Evolutionary conservation across 2,888 invertebrate genomes (phyloP), one percentile per base, ranked within the genome.

Genomic region (Andrena chrysosceles): DNA sequence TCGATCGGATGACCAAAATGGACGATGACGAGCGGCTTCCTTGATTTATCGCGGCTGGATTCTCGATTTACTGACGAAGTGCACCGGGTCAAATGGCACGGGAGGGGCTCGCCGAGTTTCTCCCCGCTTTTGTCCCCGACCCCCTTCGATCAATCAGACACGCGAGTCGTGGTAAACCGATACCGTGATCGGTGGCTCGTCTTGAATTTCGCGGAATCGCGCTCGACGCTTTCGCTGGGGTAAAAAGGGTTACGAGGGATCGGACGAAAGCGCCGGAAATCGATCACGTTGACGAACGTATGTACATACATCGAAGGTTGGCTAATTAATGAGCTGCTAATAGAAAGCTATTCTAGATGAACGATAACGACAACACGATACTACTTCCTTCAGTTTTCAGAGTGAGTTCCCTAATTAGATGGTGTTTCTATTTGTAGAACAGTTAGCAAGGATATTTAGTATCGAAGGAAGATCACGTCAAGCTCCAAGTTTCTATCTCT

Each of bases 61-160:
- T 81, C 81, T 81, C 76, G 29, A 52, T 69, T 76, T 56, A 71
- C 75, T 10, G 60, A 2, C 59, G 29, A 60, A 62, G 23, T 48
- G 70, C 60, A 52, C 49, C 63, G 33, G 29, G 68, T 60, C 66
- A 73, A 80, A 80, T 81, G 74, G 80, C 69, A 48, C 23, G 66
- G 10, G 42, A 4, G 42, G 35, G 80, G 35, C 54, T 69, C 52
- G 35, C 64, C 69, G 35, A 10, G 68, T 69, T 73, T 64, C 42
- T n/a, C 42, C 26, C 62, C 60, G 60, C 66, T 62, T 78, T 80
- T 62, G 70, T 78, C 78, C 56, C 67, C 54, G 49, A 56, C 59
- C 20, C 23, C 56, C 56, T 6, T 8, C 66, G 79, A 81, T 81
- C 79, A 56, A 81, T 81, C 80, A 68, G 60, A 67, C 10, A 54